These are phyloP conservation scores for Leucosticte australis DNA, from an alignment of 2,113 vertebrate genomes.

Conservation along the genomic window DNA sequence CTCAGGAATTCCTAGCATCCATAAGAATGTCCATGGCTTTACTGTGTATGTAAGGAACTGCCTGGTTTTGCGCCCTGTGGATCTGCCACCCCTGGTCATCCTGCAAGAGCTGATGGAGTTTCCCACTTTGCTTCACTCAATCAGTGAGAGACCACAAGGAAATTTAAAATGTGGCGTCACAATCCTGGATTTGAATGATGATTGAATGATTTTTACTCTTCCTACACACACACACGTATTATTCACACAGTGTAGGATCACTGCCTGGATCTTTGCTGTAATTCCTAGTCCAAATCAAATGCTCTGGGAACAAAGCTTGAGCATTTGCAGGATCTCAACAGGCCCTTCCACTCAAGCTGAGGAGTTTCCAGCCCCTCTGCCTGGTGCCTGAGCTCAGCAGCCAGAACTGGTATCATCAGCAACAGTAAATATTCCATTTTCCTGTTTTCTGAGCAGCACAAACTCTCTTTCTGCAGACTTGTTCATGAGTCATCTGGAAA, in stretches of 20 bases:
- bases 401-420: not conserved
- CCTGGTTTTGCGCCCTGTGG: not conserved
- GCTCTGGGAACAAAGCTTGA: not conserved
- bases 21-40: not conserved
- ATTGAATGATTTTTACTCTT: not conserved
- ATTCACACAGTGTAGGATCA: not conserved
- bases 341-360: not conserved
- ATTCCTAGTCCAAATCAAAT: not conserved
- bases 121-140: not conserved
- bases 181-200: not conserved
- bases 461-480: slow-evolving; percentile 7
- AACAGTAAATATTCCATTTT: not conserved
- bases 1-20: not conserved
- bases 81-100: not conserved
- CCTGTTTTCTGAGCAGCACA: not conserved
- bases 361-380: not conserved
- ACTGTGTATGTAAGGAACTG: not conserved
- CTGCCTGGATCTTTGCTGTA: not conserved
- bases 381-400: not conserved
- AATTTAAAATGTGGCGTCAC: not conserved
- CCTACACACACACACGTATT: accelerated
- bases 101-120: not conserved
- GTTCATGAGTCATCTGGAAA: slow-evolving; percentile 46
- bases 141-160: not conserved
- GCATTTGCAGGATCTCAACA: not conserved